Evolutionary conservation across 2,113 vertebrate genomes (phyloP), one percentile per base, ranked within the genome.

Genomic region (Albula goreensis): DNA sequence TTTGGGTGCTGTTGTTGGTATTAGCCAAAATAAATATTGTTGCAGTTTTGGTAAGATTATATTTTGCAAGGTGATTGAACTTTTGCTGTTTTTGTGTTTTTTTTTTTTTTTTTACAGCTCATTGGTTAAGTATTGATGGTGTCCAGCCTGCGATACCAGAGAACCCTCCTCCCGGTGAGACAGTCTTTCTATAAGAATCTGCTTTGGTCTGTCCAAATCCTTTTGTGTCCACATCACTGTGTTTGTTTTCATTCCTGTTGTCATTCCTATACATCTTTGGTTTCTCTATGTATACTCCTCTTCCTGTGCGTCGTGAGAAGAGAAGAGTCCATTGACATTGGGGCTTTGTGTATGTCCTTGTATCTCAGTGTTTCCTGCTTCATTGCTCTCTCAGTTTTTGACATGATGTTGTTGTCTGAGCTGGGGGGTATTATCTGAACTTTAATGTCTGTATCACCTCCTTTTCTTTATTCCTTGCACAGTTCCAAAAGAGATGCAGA

Each of bases 61-160:
- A 60, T 60, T 60, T 60, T 60, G 56, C 0, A 15, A 15, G 10
- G 11, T 82, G 5, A n/a, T 3, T 2, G 7, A 82, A 1, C 22
- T 86, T 78, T 70, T 5, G 80, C 41, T 87, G 5, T 56, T 88
- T 0, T 19, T 19, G 19, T 57, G 48, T 12, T 22, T 3, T 41
- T 2, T 0, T 9, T 60, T 9, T 52, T 83, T 84, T 19, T 86
- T 19, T 81, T 48, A 50, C 56, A 98, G 97, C 97, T 84, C 97
- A 98, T 84, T 98, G 97, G 97, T 93, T 98, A 93, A 98, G 97
- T 89, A 98, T 98, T 19, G 97, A 98, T 85, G 97, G 97, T 25
- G 94, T 97, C 80, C 97, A 98, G 92, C 97, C 97, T 1, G 90
- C 97, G 60, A 98, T 98, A 82, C 97, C 97, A 7, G 97, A 98